A percentile compares a stretch with the other conserved stretches of the same genome.
These are phyloP conservation scores for Drosophila sordidapex DNA, from an alignment of 2,888 invertebrate species.

Conservation along the genomic window DNA sequence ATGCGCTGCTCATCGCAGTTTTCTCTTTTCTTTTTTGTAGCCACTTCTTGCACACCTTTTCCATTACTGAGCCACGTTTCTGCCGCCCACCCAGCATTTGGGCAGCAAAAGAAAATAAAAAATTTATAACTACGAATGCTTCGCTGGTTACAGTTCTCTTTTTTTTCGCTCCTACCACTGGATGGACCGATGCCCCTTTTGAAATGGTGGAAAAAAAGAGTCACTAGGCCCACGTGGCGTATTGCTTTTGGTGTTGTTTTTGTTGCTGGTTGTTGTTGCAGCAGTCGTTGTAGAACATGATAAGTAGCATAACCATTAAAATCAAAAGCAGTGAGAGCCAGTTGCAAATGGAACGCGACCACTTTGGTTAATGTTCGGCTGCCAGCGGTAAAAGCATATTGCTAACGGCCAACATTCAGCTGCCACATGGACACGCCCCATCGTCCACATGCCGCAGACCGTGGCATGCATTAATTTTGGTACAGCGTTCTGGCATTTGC, in stretches of 20 bases:
- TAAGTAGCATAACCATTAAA: conserved; percentile 78
- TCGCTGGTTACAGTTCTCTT: conserved; percentile 10
- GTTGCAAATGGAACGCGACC: conserved; percentile 76
- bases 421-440: conserved; percentile 33
- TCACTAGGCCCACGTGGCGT: conserved; percentile 9
- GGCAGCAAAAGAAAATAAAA: neutral
- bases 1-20: conserved; percentile 10
- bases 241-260: conserved; percentile 1
- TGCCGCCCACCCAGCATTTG: conserved; percentile 3
- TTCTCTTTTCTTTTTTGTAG: neutral
- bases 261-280: conserved; percentile 22
- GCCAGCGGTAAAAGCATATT: conserved; percentile 64
- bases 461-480: conserved; percentile 49
- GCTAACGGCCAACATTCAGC: conserved; percentile 44
- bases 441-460: conserved; percentile 26
- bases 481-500: conserved; percentile 14
- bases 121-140: conserved; percentile 28
- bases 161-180: neutral
- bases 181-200: conserved; percentile 21
- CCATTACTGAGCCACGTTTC: conserved; percentile 30
- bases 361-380: conserved; percentile 77
- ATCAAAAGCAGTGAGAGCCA: conserved; percentile 65
- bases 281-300: conserved; percentile 61
- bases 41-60: conserved; percentile 29
- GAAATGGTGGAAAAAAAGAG: neutral